Evolutionary conservation across 1,140 invertebrate genomes (phyloP), one percentile per base, ranked within the genome.

Genomic region (Eufriesea mexicana): DNA sequence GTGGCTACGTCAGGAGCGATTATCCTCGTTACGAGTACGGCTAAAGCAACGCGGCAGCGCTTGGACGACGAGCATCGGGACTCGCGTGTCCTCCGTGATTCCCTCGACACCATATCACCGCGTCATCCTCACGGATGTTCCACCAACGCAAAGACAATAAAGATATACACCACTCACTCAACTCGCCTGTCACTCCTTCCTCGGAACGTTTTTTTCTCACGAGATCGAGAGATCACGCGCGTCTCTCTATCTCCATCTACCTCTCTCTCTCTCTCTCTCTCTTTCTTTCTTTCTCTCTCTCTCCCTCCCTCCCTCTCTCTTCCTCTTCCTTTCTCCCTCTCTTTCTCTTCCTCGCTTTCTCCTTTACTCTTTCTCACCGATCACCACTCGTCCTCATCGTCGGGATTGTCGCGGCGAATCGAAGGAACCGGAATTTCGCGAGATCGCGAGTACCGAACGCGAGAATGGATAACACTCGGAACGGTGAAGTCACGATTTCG

Each of bases 61-160:
- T 75, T 78, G 73, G 28, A 77, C 86, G 86, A 79, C 89, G 85
- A 86, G 83, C 90, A 87, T 90, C 87, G 83, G 85, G 74, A 89
- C 71, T 79, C 89, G 78, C 74, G 79, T 89, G 84, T 84, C 72
- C 67, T 79, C 78, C 71, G 55, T 84, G 86, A 83, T 75, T 87
- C 87, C 83, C 88, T 84, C 79, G 85, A 77, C 91, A 92, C 90
- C 90, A 90, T 91, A 89, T 91, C 91, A 93, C 91, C 83, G 78
- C 81, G 79, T 89, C 87, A 83, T 88, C 74, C 73, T 68, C 59
- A 76, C 75, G 84, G 67, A 73, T 80, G 68, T 28, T 55, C 62
- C 79, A 70, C 70, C 73, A 42, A 76, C 55, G 61, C 61, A 68
- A 87, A 67, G 55, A 70, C n/a, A 67, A 85, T 59, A 62, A 57